Evolutionary conservation across 1,140 invertebrate genomes (phyloP).

Genomic region (Scaptomyza montana): DNA sequence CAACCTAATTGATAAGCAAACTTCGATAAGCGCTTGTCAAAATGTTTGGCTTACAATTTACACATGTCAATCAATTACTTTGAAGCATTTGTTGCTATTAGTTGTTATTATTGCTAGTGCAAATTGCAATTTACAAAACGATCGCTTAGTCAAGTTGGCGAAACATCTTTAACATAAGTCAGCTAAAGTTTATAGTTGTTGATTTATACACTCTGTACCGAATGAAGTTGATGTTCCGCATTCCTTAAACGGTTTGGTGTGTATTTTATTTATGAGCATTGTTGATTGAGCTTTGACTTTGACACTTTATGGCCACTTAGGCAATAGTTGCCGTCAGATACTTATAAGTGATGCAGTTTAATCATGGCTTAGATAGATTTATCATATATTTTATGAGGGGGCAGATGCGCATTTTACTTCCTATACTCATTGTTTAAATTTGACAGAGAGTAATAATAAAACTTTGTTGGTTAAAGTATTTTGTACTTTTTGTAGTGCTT

Average conservation of each 20-base stretch:
- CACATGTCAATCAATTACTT: constrained; percentile 73
- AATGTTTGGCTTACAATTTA: constrained; percentile 78
- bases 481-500: too few relatives aligned
- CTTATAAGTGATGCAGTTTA: constrained; percentile 2
- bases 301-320: constrained; percentile 29
- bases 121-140: constrained; percentile 4
- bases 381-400: background rate
- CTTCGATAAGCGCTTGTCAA: constrained; percentile 70
- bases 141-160: constrained; percentile 4
- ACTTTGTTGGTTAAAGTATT: too few relatives aligned
- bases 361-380: constrained; percentile 1
- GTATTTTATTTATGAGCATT: constrained; percentile 55
- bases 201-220: constrained; percentile 39
- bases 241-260: constrained; percentile 40
- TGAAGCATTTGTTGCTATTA: background rate
- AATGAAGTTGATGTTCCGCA: constrained; percentile 55
- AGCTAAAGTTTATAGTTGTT: constrained; percentile 22
- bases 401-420: too few relatives aligned
- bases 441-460: too few relatives aligned
- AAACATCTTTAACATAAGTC: constrained; percentile 12
- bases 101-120: constrained; percentile 13
- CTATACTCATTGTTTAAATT: too few relatives aligned
- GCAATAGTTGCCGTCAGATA: background rate
- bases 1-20: constrained; percentile 67
- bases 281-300: constrained; percentile 63